Percentiles rank a stretch among this genome's conserved stretches.
Conservation (phyloP, 2,113 vertebrate species). For the Pelodiscus sinensis region DNA sequence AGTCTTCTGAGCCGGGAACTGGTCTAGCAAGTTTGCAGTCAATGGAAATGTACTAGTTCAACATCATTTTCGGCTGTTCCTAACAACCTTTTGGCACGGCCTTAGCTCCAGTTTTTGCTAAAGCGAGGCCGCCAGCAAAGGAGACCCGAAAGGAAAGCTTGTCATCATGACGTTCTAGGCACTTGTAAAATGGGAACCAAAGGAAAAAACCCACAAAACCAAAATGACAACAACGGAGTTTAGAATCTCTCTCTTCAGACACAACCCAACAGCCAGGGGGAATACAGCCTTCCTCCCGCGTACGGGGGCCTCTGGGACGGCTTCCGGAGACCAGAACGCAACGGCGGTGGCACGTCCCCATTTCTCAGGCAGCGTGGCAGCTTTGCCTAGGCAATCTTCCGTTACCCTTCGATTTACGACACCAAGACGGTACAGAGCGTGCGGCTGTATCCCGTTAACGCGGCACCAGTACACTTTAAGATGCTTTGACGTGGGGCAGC, state of each 20-base stretch:
- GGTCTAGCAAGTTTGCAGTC: background rate
- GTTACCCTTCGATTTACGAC: background rate
- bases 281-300: background rate
- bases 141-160: too few relatives aligned
- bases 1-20: background rate
- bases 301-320: background rate
- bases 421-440: background rate
- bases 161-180: background rate
- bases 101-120: background rate
- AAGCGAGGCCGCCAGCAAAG: background rate
- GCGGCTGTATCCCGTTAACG: background rate
- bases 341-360: background rate
- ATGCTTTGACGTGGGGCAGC: background rate
- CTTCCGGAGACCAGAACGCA: background rate
- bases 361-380: background rate
- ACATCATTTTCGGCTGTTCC: background rate
- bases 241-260: background rate
- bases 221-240: background rate
- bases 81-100: background rate
- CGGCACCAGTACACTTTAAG: background rate
- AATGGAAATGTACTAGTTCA: background rate
- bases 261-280: background rate
- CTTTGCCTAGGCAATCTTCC: background rate
- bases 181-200: background rate
- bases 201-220: background rate